Conservation (phyloP, 2,888 invertebrate species). For the Melanargia galathea region DNA sequence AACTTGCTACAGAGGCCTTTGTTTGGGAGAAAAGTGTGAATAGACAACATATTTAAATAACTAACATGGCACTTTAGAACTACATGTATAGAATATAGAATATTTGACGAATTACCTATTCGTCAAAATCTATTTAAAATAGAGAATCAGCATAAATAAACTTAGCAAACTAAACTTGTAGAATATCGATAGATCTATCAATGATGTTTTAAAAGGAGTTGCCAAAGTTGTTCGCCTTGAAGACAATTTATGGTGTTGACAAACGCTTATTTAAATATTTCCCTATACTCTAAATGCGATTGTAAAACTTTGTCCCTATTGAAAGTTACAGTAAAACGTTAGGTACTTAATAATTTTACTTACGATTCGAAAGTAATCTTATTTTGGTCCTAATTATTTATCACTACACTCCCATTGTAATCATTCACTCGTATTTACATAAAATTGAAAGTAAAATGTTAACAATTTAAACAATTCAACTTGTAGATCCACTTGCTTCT, state of each 20-base stretch:
- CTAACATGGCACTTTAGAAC: not conserved
- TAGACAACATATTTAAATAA: not conserved
- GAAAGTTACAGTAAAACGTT: constrained; percentile 9
- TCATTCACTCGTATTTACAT: constrained; percentile 30
- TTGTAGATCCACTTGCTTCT: constrained; percentile 36
- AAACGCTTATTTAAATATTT: not conserved
- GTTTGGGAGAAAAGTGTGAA: not conserved
- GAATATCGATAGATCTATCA: too few relatives aligned
- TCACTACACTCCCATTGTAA: not conserved
- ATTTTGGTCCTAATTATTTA: not conserved
- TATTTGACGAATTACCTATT: not conserved
- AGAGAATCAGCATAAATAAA: not conserved
- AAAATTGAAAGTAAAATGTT: constrained; percentile 34
- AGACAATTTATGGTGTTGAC: not conserved
- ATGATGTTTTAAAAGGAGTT: too few relatives aligned
- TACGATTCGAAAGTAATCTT: constrained; percentile 1
- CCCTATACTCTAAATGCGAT: too few relatives aligned
- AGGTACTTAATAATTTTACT: constrained; percentile 12
- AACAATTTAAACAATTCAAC: constrained; percentile 31
- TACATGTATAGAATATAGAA: not conserved
- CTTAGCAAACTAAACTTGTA: not conserved
- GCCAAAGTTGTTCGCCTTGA: constrained; percentile 35
- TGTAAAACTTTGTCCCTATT: too few relatives aligned
- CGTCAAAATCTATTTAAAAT: not conserved
- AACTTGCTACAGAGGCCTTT: not conserved